phyloP scores from a whole-genome alignment of 2,797 vertebrate species.

The Helostoma temminkii region DNA sequence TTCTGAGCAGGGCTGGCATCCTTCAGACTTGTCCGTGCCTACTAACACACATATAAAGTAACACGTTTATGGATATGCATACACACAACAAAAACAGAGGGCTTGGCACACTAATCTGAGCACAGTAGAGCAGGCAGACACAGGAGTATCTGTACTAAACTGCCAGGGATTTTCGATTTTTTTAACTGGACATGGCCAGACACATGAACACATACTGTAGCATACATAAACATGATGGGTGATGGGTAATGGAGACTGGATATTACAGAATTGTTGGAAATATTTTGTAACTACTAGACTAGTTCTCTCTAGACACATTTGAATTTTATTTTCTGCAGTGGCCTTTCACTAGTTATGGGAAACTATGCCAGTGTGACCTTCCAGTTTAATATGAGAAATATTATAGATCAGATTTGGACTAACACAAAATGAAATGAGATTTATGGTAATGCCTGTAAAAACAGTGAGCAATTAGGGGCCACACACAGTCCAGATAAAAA shows the following conservation, averaged over 20 bases:
- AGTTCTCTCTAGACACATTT: constrained; percentile 9
- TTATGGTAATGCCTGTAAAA: constrained; percentile 22
- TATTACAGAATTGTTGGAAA: constrained; percentile 40
- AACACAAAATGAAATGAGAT: constrained; percentile 24
- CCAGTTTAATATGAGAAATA: constrained; percentile 20
- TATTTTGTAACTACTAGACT: constrained; percentile 11
- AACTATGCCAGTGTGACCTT: constrained; percentile 20
- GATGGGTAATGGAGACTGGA: constrained; percentile 17
- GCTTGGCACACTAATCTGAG: constrained; percentile 62
- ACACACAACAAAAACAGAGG: constrained; percentile 63
- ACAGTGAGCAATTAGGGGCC: constrained; percentile 2
- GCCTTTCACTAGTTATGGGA: constrained; percentile 30
- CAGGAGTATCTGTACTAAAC: constrained; percentile 69
- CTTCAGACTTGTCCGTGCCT: constrained; percentile 50
- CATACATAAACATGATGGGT: constrained; percentile 43
- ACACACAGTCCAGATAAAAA: constrained; percentile 13
- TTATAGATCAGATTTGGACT: constrained; percentile 17
- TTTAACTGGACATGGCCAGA: constrained; percentile 36
- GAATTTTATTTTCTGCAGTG: constrained; percentile 23
- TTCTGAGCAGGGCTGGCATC: constrained; percentile 73
- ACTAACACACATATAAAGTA: constrained; percentile 18
- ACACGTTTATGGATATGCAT: constrained; percentile 6
- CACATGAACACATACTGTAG: constrained; percentile 17
- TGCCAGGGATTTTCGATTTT: constrained; percentile 36
- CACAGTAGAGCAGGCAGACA: constrained; percentile 64